Conservation (phyloP, 2,888 invertebrate species). For the Nomada ruficornis region DNA sequence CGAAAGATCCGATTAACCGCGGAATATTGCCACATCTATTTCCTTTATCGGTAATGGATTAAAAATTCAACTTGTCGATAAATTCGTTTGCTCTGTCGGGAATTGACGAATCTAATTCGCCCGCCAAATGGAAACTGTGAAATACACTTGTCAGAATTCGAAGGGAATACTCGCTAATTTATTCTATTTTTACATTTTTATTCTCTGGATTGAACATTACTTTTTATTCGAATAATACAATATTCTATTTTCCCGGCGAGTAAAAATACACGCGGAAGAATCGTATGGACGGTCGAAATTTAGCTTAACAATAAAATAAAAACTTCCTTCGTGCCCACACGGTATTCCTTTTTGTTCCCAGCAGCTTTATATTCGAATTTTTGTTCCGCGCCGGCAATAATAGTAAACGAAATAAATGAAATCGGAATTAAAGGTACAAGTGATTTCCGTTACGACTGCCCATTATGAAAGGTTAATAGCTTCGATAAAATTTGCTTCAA, state of each 20-base stretch:
- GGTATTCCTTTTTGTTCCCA: not conserved
- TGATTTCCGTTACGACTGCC: not conserved
- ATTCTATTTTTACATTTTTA: no score
- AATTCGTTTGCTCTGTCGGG: no score
- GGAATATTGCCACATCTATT: not conserved
- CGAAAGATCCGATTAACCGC: not conserved
- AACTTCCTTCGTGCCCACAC: slow-evolving; percentile 8
- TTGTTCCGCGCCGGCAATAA: not conserved
- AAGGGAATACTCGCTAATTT: no score
- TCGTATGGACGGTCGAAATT: no score
- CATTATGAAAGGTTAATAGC: slow-evolving; percentile 6
- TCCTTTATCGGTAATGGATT: not conserved
- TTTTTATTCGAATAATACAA: no score
- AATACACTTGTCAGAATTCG: not conserved
- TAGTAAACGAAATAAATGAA: slow-evolving; percentile 22
- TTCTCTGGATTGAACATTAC: no score
- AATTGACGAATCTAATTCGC: not conserved
- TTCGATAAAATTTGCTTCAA: not conserved
- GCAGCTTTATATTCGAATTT: not conserved
- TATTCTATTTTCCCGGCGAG: no score
- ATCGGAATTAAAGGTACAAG: slow-evolving; percentile 11
- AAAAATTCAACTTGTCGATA: not conserved
- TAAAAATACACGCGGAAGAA: no score
- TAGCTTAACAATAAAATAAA: slow-evolving; percentile 15
- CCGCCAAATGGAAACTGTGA: not conserved